Conservation (phyloP, 2,113 vertebrate genomes). For the zebrafish (Danio rerio) region DNA sequence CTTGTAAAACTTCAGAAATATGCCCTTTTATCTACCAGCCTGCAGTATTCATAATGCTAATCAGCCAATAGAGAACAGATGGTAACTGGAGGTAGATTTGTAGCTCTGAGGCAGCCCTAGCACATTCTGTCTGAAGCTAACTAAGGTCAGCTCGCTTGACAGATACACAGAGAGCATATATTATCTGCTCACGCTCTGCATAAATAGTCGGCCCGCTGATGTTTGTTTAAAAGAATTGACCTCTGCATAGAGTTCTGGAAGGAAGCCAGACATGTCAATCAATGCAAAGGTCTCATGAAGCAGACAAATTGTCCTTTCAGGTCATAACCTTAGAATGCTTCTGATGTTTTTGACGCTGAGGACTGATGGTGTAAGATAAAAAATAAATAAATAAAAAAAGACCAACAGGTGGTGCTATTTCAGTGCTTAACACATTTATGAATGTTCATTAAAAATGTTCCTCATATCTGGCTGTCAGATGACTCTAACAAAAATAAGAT, state of each 20-base stretch:
- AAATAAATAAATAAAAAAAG: no score
- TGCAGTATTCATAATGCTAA: constrained; percentile 22
- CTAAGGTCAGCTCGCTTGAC: constrained; percentile 28
- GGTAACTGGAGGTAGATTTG: background rate
- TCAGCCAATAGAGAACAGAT: background rate
- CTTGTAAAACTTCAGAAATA: constrained; percentile 15
- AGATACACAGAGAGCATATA: constrained; percentile 9
- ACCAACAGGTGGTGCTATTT: constrained; percentile 32
- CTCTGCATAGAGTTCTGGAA: constrained; percentile 6
- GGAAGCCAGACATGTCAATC: constrained; percentile 1
- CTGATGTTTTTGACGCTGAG: background rate
- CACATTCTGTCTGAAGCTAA: background rate
- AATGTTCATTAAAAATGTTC: no score
- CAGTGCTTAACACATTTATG: no score
- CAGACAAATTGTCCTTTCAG: background rate
- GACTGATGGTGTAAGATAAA: background rate
- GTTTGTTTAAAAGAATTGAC: constrained; percentile 24
- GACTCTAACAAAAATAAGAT: no score
- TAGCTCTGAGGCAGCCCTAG: constrained; percentile 3
- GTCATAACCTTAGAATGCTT: background rate
- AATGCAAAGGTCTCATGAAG: background rate
- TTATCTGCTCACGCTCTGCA: constrained; percentile 21
- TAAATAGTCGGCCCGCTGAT: background rate
- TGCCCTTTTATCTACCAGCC: background rate
- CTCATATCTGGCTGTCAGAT: no score